Evolutionary conservation across 2,888 invertebrate species (phyloP).

Genomic region (Dicyrtomina minuta): DNA sequence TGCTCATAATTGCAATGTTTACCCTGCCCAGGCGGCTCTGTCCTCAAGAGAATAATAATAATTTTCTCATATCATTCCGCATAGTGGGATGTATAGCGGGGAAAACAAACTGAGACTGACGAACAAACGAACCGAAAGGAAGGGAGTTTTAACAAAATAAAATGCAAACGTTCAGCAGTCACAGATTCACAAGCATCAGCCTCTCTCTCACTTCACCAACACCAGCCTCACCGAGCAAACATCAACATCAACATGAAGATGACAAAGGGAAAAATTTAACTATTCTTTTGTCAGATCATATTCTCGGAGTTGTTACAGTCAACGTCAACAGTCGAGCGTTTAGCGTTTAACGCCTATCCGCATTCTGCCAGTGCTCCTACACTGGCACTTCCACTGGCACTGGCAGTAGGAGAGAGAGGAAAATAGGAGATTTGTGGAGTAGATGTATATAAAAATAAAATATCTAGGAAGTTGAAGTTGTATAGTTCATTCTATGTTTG

Average conservation of each 20-base stretch:
- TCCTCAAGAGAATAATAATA: too few relatives aligned
- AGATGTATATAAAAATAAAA: too few relatives aligned
- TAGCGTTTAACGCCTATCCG: not conserved
- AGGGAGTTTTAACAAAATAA: constrained; percentile 8
- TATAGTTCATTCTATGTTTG: too few relatives aligned
- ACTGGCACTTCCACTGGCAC: too few relatives aligned
- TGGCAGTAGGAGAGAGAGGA: not conserved
- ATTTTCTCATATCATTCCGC: too few relatives aligned
- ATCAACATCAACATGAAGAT: constrained; percentile 1
- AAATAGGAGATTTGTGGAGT: not conserved
- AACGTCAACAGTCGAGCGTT: not conserved
- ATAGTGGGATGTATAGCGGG: too few relatives aligned
- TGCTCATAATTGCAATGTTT: too few relatives aligned
- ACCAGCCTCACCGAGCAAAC: not conserved
- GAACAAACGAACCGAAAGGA: constrained; percentile 20
- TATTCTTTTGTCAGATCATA: not conserved
- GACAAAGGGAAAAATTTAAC: constrained; percentile 13
- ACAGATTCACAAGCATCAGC: too few relatives aligned
- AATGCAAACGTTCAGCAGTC: not conserved
- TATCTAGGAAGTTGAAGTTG: too few relatives aligned
- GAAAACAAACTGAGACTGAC: not conserved
- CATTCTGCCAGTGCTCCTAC: not conserved
- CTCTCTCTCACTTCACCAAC: too few relatives aligned
- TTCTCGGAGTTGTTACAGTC: not conserved
- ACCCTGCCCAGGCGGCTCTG: too few relatives aligned